Conservation (phyloP, 2,888 invertebrate genomes). For the Chrysolina oricalcia region DNA sequence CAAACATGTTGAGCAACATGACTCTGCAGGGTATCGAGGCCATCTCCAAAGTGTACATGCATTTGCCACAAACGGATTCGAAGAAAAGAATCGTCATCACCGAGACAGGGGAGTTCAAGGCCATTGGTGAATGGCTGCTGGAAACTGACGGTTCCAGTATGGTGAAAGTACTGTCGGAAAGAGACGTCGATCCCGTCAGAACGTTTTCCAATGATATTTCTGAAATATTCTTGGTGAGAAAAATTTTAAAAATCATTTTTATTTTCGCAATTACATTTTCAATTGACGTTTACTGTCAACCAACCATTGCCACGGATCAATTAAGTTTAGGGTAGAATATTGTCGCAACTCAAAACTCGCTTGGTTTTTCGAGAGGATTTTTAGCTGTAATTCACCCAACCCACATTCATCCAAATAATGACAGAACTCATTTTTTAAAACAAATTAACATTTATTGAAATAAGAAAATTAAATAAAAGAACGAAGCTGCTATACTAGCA, state of each 20-base stretch:
- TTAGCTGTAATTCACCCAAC: too few species aligned
- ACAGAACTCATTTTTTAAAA: too few species aligned
- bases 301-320: too few species aligned
- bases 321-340: too few species aligned
- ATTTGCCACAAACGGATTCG: slow-evolving; percentile 97
- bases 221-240: slow-evolving; percentile 92
- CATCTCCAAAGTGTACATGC: slow-evolving; percentile 99
- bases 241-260: background rate
- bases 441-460: too few species aligned
- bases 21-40: slow-evolving; percentile 96
- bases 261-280: too few species aligned
- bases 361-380: too few species aligned
- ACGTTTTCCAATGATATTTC: slow-evolving; percentile 99
- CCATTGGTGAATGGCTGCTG: slow-evolving; percentile 98
- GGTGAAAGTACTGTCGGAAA: slow-evolving; percentile 94
- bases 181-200: slow-evolving; percentile 97
- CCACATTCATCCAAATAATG: too few species aligned
- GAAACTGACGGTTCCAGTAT: slow-evolving; percentile 99
- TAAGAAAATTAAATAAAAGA: too few species aligned
- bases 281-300: background rate
- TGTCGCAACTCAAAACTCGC: too few species aligned
- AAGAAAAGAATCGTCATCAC: slow-evolving; percentile 98
- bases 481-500: too few species aligned
- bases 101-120: slow-evolving; percentile 98
- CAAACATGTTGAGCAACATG: slow-evolving; percentile 99